These are phyloP conservation scores for Eonycteris spelaea DNA, from an alignment of 2,113 vertebrate genomes.

Conservation along the genomic window DNA sequence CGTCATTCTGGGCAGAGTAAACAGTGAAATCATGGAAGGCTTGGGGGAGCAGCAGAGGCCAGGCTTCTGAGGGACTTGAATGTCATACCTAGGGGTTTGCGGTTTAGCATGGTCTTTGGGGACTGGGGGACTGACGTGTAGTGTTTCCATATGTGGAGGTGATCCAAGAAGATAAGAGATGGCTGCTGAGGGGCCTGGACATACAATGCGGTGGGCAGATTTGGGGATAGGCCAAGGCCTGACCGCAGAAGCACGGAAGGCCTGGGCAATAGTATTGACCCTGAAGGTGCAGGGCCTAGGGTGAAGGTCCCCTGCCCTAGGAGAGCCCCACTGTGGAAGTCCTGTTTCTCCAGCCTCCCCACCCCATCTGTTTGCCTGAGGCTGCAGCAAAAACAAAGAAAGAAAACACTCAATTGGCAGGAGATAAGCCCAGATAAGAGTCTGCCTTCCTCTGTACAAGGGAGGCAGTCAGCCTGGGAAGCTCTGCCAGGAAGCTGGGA, in stretches of 20 bases:
- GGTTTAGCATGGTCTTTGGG: background rate
- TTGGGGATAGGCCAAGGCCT: background rate
- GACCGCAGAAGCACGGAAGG: background rate
- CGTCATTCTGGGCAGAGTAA: background rate
- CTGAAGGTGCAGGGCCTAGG: background rate
- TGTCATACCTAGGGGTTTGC: background rate
- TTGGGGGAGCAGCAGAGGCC: background rate
- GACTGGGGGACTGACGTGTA: background rate
- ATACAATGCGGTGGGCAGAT: background rate
- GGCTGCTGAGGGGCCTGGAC: background rate
- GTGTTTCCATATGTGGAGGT: background rate
- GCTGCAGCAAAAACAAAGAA: slow-evolving; percentile 67
- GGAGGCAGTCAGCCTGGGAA: slow-evolving; percentile 38
- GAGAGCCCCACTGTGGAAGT: background rate
- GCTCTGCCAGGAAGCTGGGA: slow-evolving; percentile 57
- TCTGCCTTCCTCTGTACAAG: slow-evolving; percentile 66
- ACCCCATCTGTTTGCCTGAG: slow-evolving; percentile 49
- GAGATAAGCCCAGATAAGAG: slow-evolving; percentile 70
- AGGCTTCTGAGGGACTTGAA: background rate
- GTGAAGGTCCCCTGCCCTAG: background rate
- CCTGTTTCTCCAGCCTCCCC: background rate
- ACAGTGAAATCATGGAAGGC: background rate
- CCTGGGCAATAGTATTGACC: background rate
- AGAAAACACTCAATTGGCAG: slow-evolving; percentile 60
- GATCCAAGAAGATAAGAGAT: background rate